Conservation (phyloP, 2,888 invertebrate species). For the Megastigmus dorsalis region DNA sequence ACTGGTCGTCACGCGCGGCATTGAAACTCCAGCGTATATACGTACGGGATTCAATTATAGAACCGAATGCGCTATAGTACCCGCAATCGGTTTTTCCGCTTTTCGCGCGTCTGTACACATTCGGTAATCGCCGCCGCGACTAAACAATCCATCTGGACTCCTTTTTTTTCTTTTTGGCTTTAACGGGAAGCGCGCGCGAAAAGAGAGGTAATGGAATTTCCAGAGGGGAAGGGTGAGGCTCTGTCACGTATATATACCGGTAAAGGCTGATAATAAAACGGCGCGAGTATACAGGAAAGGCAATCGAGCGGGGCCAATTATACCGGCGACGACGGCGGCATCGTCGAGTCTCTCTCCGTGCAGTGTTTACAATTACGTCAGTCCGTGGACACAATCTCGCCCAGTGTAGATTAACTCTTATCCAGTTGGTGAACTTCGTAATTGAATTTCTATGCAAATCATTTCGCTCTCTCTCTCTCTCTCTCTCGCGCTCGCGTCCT, state of each 20-base stretch:
- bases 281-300: conserved; percentile 6
- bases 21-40: too few relatives aligned
- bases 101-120: too few relatives aligned
- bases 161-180: too few relatives aligned
- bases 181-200: not conserved
- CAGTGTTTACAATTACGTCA: conserved; percentile 50
- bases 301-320: conserved; percentile 1
- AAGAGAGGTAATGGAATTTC: conserved; percentile 5
- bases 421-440: conserved; percentile 1
- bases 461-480: not conserved
- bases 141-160: not conserved
- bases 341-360: too few relatives aligned
- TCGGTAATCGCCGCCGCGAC: not conserved
- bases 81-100: conserved; percentile 9
- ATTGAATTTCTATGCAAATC: conserved; percentile 45
- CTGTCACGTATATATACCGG: too few relatives aligned
- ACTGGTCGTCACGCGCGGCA: not conserved
- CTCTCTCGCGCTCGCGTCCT: not conserved
- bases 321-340: not conserved
- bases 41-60: too few relatives aligned
- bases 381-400: not conserved
- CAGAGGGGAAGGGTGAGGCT: not conserved
- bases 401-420: conserved; percentile 33
- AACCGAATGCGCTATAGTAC: too few relatives aligned
- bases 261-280: conserved; percentile 6